Conservation (phyloP, 2,113 vertebrate species). For the Podiceps cristatus region DNA sequence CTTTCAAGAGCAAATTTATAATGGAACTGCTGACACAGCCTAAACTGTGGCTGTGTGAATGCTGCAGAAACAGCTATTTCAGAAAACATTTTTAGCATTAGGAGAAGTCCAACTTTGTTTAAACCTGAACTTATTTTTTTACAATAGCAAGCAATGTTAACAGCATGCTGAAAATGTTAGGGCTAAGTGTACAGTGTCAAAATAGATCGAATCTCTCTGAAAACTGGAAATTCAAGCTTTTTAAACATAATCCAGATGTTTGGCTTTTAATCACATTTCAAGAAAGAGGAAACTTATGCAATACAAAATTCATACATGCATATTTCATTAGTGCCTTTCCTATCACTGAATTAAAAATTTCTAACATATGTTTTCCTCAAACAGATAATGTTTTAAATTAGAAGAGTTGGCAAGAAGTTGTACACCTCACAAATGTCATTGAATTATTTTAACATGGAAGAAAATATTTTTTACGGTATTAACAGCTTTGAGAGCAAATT, state of each 20-base stretch:
- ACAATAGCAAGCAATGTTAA: constrained; percentile 80
- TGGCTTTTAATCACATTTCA: constrained; percentile 82
- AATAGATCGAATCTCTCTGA: constrained; percentile 78
- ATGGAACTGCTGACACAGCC: constrained; percentile 66
- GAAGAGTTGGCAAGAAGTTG: constrained; percentile 69
- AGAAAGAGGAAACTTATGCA: constrained; percentile 79
- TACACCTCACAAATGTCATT: constrained; percentile 69
- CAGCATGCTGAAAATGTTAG: constrained; percentile 77
- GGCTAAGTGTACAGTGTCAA: constrained; percentile 79
- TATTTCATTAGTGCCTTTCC: constrained; percentile 83
- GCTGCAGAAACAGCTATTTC: constrained; percentile 66
- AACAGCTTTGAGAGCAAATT: constrained; percentile 35
- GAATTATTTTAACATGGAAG: constrained; percentile 71
- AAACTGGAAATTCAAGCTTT: constrained; percentile 79
- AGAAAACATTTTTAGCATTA: constrained; percentile 74
- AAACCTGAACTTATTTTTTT: constrained; percentile 69
- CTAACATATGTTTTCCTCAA: constrained; percentile 76
- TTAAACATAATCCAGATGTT: constrained; percentile 84
- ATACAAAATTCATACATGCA: constrained; percentile 82
- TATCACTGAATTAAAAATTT: constrained; percentile 81
- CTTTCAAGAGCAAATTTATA: constrained; percentile 63
- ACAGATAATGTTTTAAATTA: constrained; percentile 76
- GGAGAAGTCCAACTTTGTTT: constrained; percentile 71
- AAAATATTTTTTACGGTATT: constrained; percentile 45
- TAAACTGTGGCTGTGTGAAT: constrained; percentile 43